Percentiles rank a stretch among this genome's conserved stretches.
These are phyloP conservation scores for Poeciliopsis infans DNA, from an alignment of 2,797 vertebrate species.

Conservation along the genomic window DNA sequence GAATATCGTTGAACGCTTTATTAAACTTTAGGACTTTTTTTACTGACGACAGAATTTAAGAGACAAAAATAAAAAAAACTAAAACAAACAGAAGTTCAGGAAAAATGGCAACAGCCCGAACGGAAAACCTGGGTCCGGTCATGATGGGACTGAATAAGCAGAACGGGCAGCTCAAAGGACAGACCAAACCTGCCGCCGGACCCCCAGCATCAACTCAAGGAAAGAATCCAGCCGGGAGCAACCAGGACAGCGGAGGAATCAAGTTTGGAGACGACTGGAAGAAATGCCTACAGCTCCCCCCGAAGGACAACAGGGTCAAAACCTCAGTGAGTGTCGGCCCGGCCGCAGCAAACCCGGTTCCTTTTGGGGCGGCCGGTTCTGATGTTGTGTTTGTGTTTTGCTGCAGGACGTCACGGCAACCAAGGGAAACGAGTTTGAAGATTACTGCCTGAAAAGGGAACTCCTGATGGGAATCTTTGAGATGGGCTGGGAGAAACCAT, in stretches of 20 bases:
- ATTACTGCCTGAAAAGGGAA: conserved; percentile 86
- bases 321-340: conserved; percentile 78
- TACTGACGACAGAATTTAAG: conserved; percentile 11
- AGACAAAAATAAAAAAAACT: conserved; percentile 11
- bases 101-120: conserved; percentile 81
- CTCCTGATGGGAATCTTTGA: conserved; percentile 87
- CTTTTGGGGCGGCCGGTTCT: too few relatives aligned
- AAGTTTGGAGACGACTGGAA: conserved; percentile 87
- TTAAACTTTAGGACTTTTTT: conserved; percentile 76
- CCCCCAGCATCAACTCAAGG: conserved; percentile 70
- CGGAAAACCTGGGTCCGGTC: conserved; percentile 75
- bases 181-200: conserved; percentile 74
- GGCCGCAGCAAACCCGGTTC: background rate
- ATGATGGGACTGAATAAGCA: conserved; percentile 83
- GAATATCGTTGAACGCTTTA: conserved; percentile 80
- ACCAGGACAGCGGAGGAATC: conserved; percentile 79
- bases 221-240: conserved; percentile 61
- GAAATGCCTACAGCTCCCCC: conserved; percentile 81
- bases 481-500: conserved; percentile 88
- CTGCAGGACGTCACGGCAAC: conserved; percentile 84
- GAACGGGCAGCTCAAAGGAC: conserved; percentile 83
- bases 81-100: background rate
- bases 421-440: conserved; percentile 88
- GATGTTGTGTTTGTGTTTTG: conserved; percentile 13
- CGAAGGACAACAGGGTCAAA: conserved; percentile 81